Conservation (phyloP, 2,113 vertebrate genomes). For the Chaetops frenatus region DNA sequence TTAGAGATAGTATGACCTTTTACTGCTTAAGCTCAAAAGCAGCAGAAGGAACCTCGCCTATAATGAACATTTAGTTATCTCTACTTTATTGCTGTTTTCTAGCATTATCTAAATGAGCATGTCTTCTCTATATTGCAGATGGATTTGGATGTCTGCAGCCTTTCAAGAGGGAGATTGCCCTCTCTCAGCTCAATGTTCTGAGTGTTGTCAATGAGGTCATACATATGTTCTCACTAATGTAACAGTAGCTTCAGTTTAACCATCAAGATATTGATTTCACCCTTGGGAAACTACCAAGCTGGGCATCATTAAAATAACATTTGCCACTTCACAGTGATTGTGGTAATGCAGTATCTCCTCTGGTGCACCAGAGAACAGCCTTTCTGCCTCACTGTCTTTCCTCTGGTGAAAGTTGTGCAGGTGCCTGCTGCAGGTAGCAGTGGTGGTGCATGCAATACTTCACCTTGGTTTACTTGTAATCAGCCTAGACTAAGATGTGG, state of each 20-base stretch:
- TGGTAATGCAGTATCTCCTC: neutral
- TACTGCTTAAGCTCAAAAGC: neutral
- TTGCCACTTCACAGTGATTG: neutral
- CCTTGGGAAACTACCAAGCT: conserved; percentile 9
- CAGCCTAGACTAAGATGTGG: neutral
- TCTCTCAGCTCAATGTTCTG: neutral
- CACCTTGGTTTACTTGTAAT: neutral
- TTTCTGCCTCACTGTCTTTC: neutral
- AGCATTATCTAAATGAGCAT: conserved; percentile 24
- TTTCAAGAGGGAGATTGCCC: neutral
- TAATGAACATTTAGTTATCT: neutral
- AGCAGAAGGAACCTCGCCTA: neutral
- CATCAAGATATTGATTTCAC: neutral
- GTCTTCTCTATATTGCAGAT: neutral
- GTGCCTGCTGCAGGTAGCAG: neutral
- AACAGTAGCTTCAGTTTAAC: neutral
- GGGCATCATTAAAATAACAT: neutral
- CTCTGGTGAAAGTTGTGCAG: fast-evolving
- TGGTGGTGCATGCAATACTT: neutral
- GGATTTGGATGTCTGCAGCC: neutral
- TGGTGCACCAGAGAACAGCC: neutral
- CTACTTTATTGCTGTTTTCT: neutral
- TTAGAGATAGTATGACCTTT: conserved; percentile 26
- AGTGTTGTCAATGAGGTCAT: conserved; percentile 1
- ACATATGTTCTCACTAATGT: neutral